Base-by-base conservation (phyloP, 2,888 invertebrate species). In the Galerucella nymphaeae region DNA sequence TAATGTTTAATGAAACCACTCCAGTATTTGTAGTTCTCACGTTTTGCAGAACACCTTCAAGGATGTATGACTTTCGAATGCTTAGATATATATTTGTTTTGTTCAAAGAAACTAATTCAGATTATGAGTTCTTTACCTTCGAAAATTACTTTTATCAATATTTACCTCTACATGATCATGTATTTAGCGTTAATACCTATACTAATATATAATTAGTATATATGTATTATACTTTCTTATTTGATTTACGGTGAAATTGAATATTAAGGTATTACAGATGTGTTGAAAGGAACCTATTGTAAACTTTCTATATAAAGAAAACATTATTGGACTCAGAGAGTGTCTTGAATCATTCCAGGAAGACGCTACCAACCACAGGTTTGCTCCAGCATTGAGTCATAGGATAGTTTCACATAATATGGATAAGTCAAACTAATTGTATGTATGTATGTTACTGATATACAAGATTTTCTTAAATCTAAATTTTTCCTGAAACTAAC, bases 11-110 rank as follows among this genome's bases (percentile, higher is more conserved):
- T 4, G 23, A 23, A 23, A 23, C 38, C 68, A 75, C 71, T 77
- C 77, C 77, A 77, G 77, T 80, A 77, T 80, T 80, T 80, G 77
- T 78, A 74, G 72, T 79, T 80, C 80, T 77, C 80, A 80, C 80
- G 78, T 76, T 73, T 62, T 76, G 73, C 61, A 71, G 58, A 45
- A n/a, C 11, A 38, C 63, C 9, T 66, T 63, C 42, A 61, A 78
- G 76, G 76, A 76, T 78, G 75, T 75, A 70, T 76, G 68, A 75
- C 77, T 71, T 76, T 69, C 74, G 70, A 66, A 62, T 73, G 41
- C 30, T 64, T 59, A 70, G 67, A 70, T 72, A 75, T 73, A 72
- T 75, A 73, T 75, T 75, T 73, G 71, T 65, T 48, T 41, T 63
- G 53, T 38, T 70, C 73, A 65, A 72, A 75, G 75, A 73, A 75